These are phyloP conservation scores for Ara ararauna DNA, from an alignment of 2,797 vertebrate species.

Conservation along the genomic window DNA sequence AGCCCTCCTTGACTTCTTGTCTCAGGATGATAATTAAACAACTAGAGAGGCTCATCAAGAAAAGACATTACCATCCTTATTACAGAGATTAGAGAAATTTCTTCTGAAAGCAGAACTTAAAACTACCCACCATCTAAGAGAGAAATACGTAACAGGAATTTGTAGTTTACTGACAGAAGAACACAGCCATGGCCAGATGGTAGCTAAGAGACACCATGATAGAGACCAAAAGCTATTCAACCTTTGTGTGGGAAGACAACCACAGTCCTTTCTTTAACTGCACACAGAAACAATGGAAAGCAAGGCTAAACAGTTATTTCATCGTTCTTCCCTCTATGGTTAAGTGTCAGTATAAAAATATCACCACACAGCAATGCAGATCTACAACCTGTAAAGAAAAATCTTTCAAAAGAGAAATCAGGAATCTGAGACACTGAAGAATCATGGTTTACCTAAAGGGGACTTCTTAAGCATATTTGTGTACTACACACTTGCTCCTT, in stretches of 20 bases:
- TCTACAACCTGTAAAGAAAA: not conserved
- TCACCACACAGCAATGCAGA: not conserved
- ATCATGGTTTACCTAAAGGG: not conserved
- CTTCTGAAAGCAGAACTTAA: not conserved
- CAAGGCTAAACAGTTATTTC: conserved; percentile 4
- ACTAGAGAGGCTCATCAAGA: not conserved
- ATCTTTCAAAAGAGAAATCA: not conserved
- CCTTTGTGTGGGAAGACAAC: not conserved
- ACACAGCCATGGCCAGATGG: not conserved
- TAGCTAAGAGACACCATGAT: not conserved
- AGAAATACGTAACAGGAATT: not conserved
- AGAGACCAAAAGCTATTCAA: not conserved
- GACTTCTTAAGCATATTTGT: not conserved
- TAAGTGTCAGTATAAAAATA: not conserved
- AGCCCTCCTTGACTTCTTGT: not conserved
- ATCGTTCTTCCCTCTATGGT: not conserved
- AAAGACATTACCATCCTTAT: not conserved
- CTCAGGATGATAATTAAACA: not conserved
- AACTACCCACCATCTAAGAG: not conserved
- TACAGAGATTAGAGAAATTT: not conserved
- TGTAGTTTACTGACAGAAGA: not conserved
- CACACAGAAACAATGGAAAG: not conserved
- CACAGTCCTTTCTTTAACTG: conserved; percentile 8
- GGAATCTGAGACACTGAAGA: not conserved
- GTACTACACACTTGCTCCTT: not conserved